Base-by-base conservation (phyloP, 2,113 vertebrate species). In the Apodemus sylvaticus region DNA sequence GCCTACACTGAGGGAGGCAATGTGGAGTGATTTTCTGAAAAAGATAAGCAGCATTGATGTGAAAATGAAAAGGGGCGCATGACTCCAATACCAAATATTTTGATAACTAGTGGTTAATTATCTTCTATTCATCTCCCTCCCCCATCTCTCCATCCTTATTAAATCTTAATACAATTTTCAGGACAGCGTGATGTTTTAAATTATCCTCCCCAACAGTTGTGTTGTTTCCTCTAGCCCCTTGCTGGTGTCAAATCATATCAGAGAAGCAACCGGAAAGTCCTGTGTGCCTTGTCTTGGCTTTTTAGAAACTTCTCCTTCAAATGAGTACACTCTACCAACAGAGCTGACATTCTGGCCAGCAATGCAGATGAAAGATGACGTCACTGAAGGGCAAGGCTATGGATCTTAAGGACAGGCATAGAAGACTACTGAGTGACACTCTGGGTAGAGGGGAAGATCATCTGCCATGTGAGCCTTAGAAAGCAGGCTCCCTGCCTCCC, bases 161-260 rank as follows among this genome's bases (percentile, higher is more conserved):
- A 77, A 53, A 82, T 77, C 90, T 87, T 83, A 97, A 85, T 20
- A 74, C 90, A 90, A 78, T 58, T 86, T 97, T 90, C 45, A 93
- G 92, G 78, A 55, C 66, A n/a, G 58, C 62, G 86, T 26, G 34
- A 53, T 82, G 20, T 82, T 24, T 77, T 77, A 82, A 82, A 82
- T 58, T 42, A 51, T 48, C 34, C 79, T 92, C 73, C 55, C 86
- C 29, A 31, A 86, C 85, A 93, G 39, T 64, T 83, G n/a, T 89
- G 95, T 91, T 82, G 71, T 77, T 22, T 22, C 55, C 7, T 34
- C 76, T 17, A 68, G 36, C 45, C 19, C 16, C 34, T 60, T 58
- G 86, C 45, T 82, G 8, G 9, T 48, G 70, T 19, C 78, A 34
- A 51, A 16, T 51, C 29, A 48, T 31, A 66, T 13, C 64, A 31